Conservation (phyloP, 2,113 vertebrate species). For the Ia io region DNA sequence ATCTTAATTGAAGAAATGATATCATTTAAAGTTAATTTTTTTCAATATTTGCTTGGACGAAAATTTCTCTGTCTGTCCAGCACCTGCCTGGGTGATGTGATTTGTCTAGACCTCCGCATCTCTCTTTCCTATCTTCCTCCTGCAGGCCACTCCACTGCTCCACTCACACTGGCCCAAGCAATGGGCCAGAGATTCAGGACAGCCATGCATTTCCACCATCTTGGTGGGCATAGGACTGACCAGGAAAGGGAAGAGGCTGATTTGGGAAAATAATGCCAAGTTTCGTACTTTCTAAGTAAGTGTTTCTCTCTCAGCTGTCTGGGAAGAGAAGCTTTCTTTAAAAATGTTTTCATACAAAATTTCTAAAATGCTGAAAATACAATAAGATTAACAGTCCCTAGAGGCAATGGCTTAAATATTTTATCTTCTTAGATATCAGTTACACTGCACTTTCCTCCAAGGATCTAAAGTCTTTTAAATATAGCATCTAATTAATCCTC, state of each 20-base stretch:
- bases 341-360: slow-evolving; percentile 78
- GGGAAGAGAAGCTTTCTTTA: slow-evolving; percentile 52
- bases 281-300: slow-evolving; percentile 47
- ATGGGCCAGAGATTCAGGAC: neutral
- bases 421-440: slow-evolving; percentile 74
- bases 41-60: neutral
- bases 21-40: neutral
- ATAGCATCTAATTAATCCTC: slow-evolving; percentile 78
- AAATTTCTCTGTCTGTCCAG: neutral
- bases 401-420: slow-evolving; percentile 70
- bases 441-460: slow-evolving; percentile 74
- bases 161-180: neutral
- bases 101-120: accelerated
- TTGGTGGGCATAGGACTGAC: neutral
- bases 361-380: slow-evolving; percentile 78
- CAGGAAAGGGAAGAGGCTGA: neutral
- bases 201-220: neutral
- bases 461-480: slow-evolving; percentile 78
- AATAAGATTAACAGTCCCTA: slow-evolving; percentile 74
- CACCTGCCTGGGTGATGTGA: neutral
- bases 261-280: neutral
- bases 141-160: neutral
- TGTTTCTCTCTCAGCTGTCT: slow-evolving; percentile 63
- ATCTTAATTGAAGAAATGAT: neutral
- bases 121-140: neutral